Base-by-base conservation (phyloP, 2,113 vertebrate genomes). In the Podarcis raffonei region DNA sequence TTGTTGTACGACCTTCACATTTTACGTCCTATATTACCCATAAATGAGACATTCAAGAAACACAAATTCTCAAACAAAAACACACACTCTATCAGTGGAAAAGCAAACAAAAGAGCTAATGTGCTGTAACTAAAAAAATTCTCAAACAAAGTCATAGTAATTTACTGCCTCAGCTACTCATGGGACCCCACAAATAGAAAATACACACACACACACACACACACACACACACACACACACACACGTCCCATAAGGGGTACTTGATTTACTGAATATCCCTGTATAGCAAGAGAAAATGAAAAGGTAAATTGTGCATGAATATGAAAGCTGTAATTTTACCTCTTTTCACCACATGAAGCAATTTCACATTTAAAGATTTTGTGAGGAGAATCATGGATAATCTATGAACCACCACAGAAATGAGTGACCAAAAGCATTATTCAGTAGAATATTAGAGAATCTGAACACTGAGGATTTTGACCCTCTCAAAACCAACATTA, bases 41-140 rank as follows among this genome's bases (percentile, higher is more conserved):
- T 95, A 96, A 96, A 96, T 74, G 94, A 95, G 95, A 96, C 93
- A 92, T 92, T 96, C 84, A 96, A 95, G 94, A 83, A 97, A 97
- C 95, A 96, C 94, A 95, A 96, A 95, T 96, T 96, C 95, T 94
- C 91, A 94, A 96, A 93, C 91, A 95, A 95, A 96, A 97, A 93
- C 35, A 74, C 72, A 84, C 89, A 86, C 89, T 87, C 94, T 82
- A 69, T 93, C 94, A 89, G 94, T 96, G 96, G 94, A 96, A 97
- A 97, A 97, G 95, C 96, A 97, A 97, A 97, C 96, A 97, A 96
- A 95, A 96, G 86, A 95, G 95, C 95, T 97, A 97, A 97, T 97
- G 97, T 97, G 96, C 92, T 97, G 97, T 97, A 94, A 96, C 96
- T 97, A 97, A 96, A 96, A 96, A 97, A 97, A 97, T 95, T 93